Percentiles rank a stretch among this genome's conserved stretches.
Evolutionary conservation across 2,888 invertebrate genomes (phyloP).

Genomic region (Cantharis rustica): DNA sequence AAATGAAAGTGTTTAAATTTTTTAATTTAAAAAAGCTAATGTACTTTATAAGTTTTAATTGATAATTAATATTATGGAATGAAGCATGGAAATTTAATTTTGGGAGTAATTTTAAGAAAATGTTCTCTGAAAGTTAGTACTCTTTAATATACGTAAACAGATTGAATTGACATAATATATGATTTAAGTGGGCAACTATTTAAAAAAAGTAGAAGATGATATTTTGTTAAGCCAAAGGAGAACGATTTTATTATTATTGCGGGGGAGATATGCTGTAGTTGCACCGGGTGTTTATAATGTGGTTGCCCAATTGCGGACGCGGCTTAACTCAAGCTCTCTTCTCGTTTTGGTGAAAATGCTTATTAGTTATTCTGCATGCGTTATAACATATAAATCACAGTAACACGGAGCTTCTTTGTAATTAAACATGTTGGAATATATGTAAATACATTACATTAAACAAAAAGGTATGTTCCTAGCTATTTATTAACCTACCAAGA

Average conservation of each 20-base stretch:
- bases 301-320: slow-evolving; percentile 51
- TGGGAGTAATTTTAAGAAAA: neutral
- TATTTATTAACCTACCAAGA: slow-evolving; percentile 7
- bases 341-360: slow-evolving; percentile 50
- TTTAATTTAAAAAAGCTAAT: neutral
- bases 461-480: neutral
- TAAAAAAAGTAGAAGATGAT: slow-evolving; percentile 1
- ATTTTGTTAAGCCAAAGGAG: neutral
- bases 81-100: neutral
- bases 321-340: slow-evolving; percentile 47
- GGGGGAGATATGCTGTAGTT: slow-evolving; percentile 37
- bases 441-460: slow-evolving; percentile 8
- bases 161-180: neutral
- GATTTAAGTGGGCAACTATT: neutral
- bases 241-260: slow-evolving; percentile 34
- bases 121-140: neutral
- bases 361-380: slow-evolving; percentile 56
- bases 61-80: neutral
- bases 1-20: neutral
- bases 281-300: slow-evolving; percentile 56
- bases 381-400: slow-evolving; percentile 52
- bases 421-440: slow-evolving; percentile 21
- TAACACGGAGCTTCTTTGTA: slow-evolving; percentile 28
- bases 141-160: neutral
- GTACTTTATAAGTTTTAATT: neutral